Percentiles rank a stretch among this genome's conserved stretches.
Conservation (phyloP, 1,140 invertebrate genomes). For the Sminthurides bifidus region DNA sequence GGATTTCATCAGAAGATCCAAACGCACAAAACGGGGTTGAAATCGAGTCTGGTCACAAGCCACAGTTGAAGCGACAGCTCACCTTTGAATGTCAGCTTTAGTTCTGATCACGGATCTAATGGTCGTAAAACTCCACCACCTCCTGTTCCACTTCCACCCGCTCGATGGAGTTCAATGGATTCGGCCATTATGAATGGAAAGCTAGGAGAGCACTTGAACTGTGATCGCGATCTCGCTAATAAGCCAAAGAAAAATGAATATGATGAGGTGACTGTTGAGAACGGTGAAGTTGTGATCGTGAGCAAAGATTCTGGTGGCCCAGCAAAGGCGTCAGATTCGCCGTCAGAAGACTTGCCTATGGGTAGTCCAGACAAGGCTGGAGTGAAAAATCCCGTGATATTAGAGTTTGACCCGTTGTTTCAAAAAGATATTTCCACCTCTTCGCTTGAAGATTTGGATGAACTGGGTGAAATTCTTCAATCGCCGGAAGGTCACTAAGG, state of each 20-base stretch:
- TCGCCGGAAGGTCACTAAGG: background rate
- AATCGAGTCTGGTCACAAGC: background rate
- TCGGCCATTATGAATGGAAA: background rate
- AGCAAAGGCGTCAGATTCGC: background rate
- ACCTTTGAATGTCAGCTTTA: background rate
- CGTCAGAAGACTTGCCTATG: background rate
- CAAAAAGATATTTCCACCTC: background rate
- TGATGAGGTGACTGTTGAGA: slow-evolving; percentile 28
- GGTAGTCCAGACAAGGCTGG: background rate
- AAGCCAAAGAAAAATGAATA: slow-evolving; percentile 13
- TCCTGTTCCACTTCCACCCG: no score
- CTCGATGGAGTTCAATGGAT: background rate
- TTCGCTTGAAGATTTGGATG: slow-evolving; percentile 2
- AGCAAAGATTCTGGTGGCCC: background rate
- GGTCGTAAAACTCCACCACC: background rate
- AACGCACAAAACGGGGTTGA: background rate
- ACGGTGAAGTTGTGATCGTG: slow-evolving; percentile 17
- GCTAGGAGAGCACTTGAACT: no score
- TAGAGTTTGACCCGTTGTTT: slow-evolving; percentile 28
- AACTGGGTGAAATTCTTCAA: background rate
- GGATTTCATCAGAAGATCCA: background rate
- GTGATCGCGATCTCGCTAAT: no score
- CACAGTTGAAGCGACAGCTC: background rate
- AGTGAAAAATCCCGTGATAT: slow-evolving; percentile 21
- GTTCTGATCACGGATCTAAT: background rate